Conservation (phyloP, 2,888 invertebrate genomes). For the Malacosoma neustria region DNA sequence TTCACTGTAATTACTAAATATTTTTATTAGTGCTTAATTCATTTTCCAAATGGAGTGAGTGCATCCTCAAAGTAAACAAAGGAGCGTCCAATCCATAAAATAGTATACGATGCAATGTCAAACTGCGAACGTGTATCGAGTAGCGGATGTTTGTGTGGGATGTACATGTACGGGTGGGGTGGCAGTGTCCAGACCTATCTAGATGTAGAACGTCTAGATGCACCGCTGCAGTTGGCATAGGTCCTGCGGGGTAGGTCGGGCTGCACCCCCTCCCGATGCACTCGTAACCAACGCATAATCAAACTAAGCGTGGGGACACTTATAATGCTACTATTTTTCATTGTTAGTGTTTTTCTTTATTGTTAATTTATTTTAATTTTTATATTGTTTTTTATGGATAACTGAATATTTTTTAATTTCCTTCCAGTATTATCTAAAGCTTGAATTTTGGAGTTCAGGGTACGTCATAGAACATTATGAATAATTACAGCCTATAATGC, state of each 20-base stretch:
- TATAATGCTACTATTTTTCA: constrained; percentile 26
- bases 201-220: constrained; percentile 40
- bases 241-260: constrained; percentile 49
- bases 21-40: too few species aligned
- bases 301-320: constrained; percentile 28
- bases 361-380: constrained; percentile 10
- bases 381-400: background rate
- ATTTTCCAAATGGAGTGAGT: too few species aligned
- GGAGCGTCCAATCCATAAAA: background rate
- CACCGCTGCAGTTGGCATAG: constrained; percentile 65
- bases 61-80: constrained; percentile 13
- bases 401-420: background rate
- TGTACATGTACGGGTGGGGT: constrained; percentile 18
- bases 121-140: background rate
- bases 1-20: too few species aligned
- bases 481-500: too few species aligned
- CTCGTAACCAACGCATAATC: constrained; percentile 42
- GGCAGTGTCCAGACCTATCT: constrained; percentile 35
- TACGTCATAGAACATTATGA: too few species aligned
- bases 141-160: background rate
- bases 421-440: background rate
- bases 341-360: constrained; percentile 28
- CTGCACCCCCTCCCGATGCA: constrained; percentile 19
- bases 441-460: background rate
- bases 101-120: constrained; percentile 1